Conservation (phyloP, 1,140 invertebrate species). For the Acyrthosiphon pisum region DNA sequence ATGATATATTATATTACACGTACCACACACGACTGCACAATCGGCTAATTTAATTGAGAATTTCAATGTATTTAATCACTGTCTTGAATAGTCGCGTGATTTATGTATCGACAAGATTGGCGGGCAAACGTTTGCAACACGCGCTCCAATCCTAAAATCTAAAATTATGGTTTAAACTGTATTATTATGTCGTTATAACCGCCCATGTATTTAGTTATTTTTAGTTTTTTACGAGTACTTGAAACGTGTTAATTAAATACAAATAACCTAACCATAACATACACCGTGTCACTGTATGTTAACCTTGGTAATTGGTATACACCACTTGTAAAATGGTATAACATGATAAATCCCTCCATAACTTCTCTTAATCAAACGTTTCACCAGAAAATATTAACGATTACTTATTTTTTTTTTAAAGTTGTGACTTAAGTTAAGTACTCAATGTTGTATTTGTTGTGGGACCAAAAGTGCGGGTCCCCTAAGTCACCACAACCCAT, state of each 20-base stretch:
- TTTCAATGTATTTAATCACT: not conserved
- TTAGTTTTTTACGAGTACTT: not conserved
- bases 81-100: not conserved
- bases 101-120: not conserved
- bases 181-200: not conserved
- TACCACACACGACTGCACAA: not conserved
- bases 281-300: no score
- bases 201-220: not conserved
- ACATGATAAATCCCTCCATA: not conserved
- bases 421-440: not conserved
- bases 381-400: not conserved
- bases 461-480: no score
- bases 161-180: not conserved
- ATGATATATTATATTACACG: not conserved
- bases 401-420: not conserved
- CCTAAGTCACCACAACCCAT: not conserved
- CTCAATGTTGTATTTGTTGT: no score
- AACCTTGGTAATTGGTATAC: not conserved
- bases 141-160: not conserved
- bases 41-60: not conserved
- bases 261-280: not conserved
- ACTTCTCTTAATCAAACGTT: not conserved
- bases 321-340: not conserved
- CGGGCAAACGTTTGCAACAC: not conserved
- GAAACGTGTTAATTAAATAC: not conserved